Evolutionary conservation across 2,888 invertebrate species (phyloP), one percentile per base, ranked within the genome.

Genomic region (Hemicrepidius hirtus): DNA sequence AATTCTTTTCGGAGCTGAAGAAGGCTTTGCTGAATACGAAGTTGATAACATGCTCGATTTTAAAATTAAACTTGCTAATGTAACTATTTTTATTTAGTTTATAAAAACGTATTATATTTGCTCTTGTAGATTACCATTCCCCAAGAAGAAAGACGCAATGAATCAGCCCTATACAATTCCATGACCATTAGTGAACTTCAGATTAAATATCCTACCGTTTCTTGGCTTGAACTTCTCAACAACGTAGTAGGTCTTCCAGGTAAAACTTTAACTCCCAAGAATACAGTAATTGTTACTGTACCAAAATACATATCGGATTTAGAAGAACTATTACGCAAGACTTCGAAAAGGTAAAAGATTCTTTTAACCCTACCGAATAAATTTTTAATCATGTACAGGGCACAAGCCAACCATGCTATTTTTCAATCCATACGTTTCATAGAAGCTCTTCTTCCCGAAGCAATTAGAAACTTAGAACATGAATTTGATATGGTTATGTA

Each of bases 1-100:
- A 0, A 91, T 91, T 0, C 88, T 97, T n/a, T 91, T 97, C 74
- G 97, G 97, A 6, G 97, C 97, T 0, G 89, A 95, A 24, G 90
- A 89, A 75, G 84, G 87, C 0, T 85, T 87, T 6, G 97, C 97
- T 0, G 87, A 89, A 76, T 85, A 86, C 6, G 95, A 97, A 80
- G 90, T 98, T 68, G 89, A 87, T 55, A 92, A 94, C 60, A 94
- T 97, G 0, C 87, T 98, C 18, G 88, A 93, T 73, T 97, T 98
- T 82, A 98, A 98, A 89, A 96, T 95, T 76, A 89, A 91, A 78
- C 89, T 98, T 67, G 97, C 98, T 32, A 97, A 97, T 85, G 97
- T 98, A 88, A 92, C 93, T 28, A 24, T 4, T 3, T 67, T 53
- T 6, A 16, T 5, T 13, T 37, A 3, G n/a, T 32, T 9, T 18